These are phyloP conservation scores for Trissolcus basalis DNA, from an alignment of 1,140 invertebrate species.

Conservation along the genomic window DNA sequence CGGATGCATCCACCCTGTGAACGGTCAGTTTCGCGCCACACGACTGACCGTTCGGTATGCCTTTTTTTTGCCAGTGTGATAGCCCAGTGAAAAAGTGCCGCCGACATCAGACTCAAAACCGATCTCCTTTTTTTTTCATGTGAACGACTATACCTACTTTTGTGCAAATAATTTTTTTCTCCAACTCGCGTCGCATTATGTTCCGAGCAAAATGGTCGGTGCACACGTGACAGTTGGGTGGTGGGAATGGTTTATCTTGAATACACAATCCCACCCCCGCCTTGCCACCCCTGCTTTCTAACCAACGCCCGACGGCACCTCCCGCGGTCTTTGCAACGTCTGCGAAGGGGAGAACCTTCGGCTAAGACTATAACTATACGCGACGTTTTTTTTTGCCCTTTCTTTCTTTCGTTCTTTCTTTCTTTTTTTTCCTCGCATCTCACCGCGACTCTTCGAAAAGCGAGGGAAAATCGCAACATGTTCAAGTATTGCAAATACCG, in stretches of 20 bases:
- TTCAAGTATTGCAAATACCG: conserved; percentile 57
- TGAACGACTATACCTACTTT: no score
- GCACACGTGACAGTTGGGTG: conserved; percentile 72
- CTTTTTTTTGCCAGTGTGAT: conserved; percentile 31
- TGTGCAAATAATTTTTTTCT: no score
- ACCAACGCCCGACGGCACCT: conserved; percentile 69
- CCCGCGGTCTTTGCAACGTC: conserved; percentile 68
- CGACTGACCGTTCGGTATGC: conserved; percentile 70
- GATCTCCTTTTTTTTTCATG: no score
- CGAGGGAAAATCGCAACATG: conserved; percentile 56
- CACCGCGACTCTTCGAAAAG: conserved; percentile 54
- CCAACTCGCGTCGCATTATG: conserved; percentile 72
- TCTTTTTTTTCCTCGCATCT: conserved; percentile 54
- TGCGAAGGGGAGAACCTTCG: conserved; percentile 57
- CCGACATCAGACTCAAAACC: no score
- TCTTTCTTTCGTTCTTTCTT: no score
- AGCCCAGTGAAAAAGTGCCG: conserved; percentile 15
- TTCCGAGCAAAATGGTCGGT: conserved; percentile 74
- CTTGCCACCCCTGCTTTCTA: conserved; percentile 62
- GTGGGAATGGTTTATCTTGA: conserved; percentile 75
- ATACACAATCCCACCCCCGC: conserved; percentile 69
- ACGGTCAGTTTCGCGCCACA: conserved; percentile 72
- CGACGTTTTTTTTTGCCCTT: conserved; percentile 69
- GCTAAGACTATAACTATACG: conserved; percentile 56
- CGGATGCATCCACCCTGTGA: conserved; percentile 68